Percentiles rank a stretch among this genome's conserved stretches.
Evolutionary conservation across 2,113 vertebrate genomes (phyloP).

Genomic region (Pluvialis apricaria): DNA sequence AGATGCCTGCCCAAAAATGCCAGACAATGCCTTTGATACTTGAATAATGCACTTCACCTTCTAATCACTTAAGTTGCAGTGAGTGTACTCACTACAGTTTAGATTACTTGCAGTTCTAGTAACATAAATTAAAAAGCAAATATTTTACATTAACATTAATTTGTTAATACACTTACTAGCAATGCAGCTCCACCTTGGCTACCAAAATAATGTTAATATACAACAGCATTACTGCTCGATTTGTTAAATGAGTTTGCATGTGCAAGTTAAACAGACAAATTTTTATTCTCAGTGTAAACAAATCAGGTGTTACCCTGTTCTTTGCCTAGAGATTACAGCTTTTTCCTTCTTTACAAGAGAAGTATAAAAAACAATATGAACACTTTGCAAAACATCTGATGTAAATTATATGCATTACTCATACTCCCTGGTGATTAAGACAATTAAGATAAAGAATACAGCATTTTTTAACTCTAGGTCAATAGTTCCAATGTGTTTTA

Average conservation of each 20-base stretch:
- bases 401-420: background rate
- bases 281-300: background rate
- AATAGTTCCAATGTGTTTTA: background rate
- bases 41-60: background rate
- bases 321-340: background rate
- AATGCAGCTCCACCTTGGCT: background rate
- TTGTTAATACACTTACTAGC: background rate
- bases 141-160: background rate
- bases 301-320: background rate
- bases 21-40: background rate
- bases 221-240: background rate
- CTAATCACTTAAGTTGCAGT: background rate
- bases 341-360: background rate
- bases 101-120: background rate
- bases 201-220: background rate
- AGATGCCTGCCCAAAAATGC: background rate
- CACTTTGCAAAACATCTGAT: background rate
- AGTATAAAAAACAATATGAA: background rate
- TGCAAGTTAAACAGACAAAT: background rate
- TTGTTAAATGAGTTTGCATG: background rate
- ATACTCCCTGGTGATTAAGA: background rate
- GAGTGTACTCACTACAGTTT: background rate
- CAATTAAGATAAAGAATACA: background rate
- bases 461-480: background rate
- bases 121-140: background rate